Evolutionary conservation across 2,113 vertebrate species (phyloP).

Genomic region (Ophthalmolycus amberensis): DNA sequence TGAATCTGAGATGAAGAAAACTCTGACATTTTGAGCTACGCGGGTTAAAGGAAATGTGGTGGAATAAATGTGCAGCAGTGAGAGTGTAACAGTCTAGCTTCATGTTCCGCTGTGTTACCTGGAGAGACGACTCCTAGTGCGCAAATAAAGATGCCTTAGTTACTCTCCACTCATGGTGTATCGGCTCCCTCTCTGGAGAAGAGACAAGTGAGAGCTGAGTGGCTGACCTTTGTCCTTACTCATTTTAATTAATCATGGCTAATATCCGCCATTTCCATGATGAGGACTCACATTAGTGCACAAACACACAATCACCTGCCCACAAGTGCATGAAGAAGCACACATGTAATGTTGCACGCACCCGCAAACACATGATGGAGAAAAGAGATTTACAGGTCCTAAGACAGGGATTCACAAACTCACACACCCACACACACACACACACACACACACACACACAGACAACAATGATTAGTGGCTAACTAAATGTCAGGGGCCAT

Average conservation of each 20-base stretch:
- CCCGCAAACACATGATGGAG: conserved; percentile 20
- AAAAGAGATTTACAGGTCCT: conserved; percentile 7
- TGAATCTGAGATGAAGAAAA: conserved; percentile 20
- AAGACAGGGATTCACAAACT: conserved; percentile 19
- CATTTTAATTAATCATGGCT: conserved; percentile 79
- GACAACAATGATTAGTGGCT: conserved; percentile 66
- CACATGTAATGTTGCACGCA: conserved; percentile 2
- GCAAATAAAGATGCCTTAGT: conserved; percentile 23
- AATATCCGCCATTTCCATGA: conserved; percentile 74
- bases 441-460: conserved; percentile 41
- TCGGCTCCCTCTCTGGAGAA: conserved; percentile 63
- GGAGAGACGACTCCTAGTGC: conserved; percentile 2
- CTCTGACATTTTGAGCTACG: not conserved
- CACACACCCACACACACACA: conserved; percentile 37
- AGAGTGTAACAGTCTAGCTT: not conserved
- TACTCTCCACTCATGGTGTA: conserved; percentile 43
- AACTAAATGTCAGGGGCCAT: conserved; percentile 75
- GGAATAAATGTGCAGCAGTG: not conserved
- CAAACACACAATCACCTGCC: conserved; percentile 37
- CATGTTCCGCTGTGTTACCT: conserved; percentile 4
- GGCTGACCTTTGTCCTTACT: conserved; percentile 77
- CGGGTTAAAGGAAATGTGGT: conserved; percentile 15
- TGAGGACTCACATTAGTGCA: conserved; percentile 56
- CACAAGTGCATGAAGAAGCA: not conserved
- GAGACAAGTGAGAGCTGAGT: conserved; percentile 59